Percentiles rank a stretch among this genome's conserved stretches.
These are phyloP conservation scores for Gallirallus australis DNA, from an alignment of 2,797 vertebrate species.

Conservation along the genomic window DNA sequence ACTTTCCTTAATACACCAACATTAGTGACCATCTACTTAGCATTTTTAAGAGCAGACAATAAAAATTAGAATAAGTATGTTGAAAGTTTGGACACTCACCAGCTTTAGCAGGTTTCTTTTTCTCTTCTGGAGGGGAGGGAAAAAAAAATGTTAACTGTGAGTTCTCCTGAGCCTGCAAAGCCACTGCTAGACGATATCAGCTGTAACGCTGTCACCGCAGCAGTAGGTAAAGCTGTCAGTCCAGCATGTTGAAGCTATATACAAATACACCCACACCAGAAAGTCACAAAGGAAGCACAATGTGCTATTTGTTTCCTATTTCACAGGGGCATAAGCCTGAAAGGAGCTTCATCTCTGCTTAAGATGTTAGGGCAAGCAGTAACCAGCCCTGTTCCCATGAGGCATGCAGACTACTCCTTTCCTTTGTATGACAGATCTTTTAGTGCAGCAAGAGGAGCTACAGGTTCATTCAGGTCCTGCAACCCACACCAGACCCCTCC, in stretches of 20 bases:
- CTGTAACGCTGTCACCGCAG: not conserved
- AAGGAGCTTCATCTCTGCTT: not conserved
- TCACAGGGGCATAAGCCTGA: not conserved
- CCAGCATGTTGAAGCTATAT: not conserved
- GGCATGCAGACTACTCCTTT: not conserved
- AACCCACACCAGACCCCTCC: not conserved
- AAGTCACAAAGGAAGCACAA: not conserved
- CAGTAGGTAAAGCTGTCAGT: not conserved
- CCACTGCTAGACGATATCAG: not conserved
- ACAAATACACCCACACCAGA: not conserved
- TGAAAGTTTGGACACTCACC: constrained; percentile 71
- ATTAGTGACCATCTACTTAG: not conserved
- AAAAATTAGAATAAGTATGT: not conserved
- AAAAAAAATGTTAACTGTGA: not conserved
- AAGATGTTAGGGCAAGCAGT: not conserved
- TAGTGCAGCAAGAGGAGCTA: not conserved
- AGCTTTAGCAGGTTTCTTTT: constrained; percentile 62
- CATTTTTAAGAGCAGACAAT: not conserved
- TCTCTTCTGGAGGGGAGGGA: constrained; percentile 17
- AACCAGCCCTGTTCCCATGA: not conserved
- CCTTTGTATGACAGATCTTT: not conserved
- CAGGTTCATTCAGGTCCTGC: not conserved
- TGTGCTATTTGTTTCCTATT: not conserved
- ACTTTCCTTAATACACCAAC: not conserved
- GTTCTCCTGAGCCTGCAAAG: not conserved